These are phyloP conservation scores for Camponotus pennsylvanicus DNA, from an alignment of 1,140 invertebrate genomes.

Conservation along the genomic window DNA sequence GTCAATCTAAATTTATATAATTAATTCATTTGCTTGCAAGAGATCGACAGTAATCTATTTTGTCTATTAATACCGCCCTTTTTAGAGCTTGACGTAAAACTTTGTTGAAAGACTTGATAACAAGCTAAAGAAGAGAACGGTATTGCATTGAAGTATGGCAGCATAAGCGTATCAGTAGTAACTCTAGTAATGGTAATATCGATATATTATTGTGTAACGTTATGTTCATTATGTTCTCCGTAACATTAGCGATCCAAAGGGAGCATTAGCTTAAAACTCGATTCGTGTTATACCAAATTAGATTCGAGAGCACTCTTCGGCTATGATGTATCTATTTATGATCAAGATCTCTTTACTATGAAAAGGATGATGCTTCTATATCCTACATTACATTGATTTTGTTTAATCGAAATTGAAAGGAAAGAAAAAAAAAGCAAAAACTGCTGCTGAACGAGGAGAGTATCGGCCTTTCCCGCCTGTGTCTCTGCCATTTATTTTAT, in stretches of 20 bases:
- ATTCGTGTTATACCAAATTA: background rate
- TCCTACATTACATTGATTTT: no score
- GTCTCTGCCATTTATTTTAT: conserved; percentile 58
- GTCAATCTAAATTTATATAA: background rate
- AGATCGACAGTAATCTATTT: conserved; percentile 8
- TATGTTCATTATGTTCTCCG: conserved; percentile 49
- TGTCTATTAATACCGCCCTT: conserved; percentile 7
- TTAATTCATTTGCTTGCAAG: conserved; percentile 11
- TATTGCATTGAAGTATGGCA: conserved; percentile 75
- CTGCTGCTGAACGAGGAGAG: conserved; percentile 50
- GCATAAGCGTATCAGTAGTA: conserved; percentile 66
- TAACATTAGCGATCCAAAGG: conserved; percentile 46
- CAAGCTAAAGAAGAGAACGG: background rate
- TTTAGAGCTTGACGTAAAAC: background rate
- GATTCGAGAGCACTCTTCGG: conserved; percentile 38
- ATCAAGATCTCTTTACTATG: background rate
- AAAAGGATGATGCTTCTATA: background rate
- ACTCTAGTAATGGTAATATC: conserved; percentile 34
- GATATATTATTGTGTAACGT: conserved; percentile 42
- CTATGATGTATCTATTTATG: conserved; percentile 5
- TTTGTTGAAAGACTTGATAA: conserved; percentile 3
- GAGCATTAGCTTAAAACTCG: background rate
- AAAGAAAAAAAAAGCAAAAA: conserved; percentile 11
- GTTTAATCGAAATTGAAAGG: no score
- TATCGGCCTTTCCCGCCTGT: conserved; percentile 60